A percentile compares a stretch with the other conserved stretches of the same genome.
Conservation (phyloP, 2,888 invertebrate genomes). For the Dasypogon diadema region DNA sequence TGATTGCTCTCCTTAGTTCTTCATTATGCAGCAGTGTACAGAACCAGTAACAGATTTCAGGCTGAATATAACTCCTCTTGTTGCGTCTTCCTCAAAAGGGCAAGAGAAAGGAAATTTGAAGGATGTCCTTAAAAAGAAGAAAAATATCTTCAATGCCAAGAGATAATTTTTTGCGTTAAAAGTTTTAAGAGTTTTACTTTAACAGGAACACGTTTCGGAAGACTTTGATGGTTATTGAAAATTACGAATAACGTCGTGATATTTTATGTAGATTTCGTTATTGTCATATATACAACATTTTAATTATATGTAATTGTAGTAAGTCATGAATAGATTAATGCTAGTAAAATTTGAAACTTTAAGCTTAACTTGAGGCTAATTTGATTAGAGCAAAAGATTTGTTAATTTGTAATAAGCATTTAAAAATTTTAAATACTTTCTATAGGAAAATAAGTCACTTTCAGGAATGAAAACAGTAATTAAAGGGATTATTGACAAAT, state of each 20-base stretch:
- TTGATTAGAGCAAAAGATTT: no score
- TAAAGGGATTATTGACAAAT: no score
- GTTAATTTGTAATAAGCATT: no score
- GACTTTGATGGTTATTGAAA: background rate
- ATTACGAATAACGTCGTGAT: constrained; percentile 15
- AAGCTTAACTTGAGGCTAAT: no score
- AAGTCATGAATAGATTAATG: no score
- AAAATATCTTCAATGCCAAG: constrained; percentile 17
- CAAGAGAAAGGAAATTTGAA: constrained; percentile 43
- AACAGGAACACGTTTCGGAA: background rate
- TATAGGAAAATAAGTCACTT: no score
- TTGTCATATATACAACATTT: background rate
- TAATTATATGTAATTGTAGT: no score
- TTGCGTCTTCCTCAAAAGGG: constrained; percentile 11
- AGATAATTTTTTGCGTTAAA: background rate
- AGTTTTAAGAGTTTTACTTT: no score
- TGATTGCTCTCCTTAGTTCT: background rate
- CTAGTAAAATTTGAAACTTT: no score
- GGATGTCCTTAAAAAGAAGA: constrained; percentile 53
- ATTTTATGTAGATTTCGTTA: constrained; percentile 31
- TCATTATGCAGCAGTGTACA: constrained; percentile 50
- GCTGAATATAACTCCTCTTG: constrained; percentile 2
- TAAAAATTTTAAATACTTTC: no score
- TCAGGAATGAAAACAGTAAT: no score
- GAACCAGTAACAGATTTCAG: constrained; percentile 39